phyloP scores from a whole-genome alignment of 2,888 invertebrate species.

The Globia sparganii region DNA sequence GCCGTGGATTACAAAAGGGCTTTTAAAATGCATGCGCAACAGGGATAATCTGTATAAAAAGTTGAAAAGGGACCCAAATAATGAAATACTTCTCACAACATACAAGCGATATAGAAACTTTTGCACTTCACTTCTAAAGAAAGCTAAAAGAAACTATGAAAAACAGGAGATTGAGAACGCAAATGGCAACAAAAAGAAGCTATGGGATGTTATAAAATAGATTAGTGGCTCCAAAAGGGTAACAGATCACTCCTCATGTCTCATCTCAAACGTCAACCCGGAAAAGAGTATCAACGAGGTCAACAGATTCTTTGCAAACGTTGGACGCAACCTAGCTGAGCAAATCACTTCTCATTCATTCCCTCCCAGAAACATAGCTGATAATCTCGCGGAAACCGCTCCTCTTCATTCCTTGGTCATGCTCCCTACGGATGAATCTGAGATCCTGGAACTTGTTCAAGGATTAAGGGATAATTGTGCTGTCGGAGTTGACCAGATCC shows the following conservation, averaged over 20 bases:
- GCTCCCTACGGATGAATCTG: not conserved
- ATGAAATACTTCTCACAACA: not conserved
- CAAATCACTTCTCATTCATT: not conserved
- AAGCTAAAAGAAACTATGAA: conserved; percentile 9
- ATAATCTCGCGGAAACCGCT: not conserved
- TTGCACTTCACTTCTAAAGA: not conserved
- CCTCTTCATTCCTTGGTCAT: not conserved
- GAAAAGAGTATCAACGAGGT: conserved; percentile 1
- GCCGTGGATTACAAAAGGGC: conserved; percentile 17
- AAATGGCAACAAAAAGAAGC: not conserved
- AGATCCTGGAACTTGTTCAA: not conserved
- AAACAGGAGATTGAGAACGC: not conserved
- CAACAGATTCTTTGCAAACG: conserved; percentile 7
- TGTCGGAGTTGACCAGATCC: not conserved
- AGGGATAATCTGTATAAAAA: conserved; percentile 6
- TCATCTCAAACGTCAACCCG: too few relatives aligned
- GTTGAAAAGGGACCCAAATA: not conserved
- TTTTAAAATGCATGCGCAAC: conserved; percentile 3
- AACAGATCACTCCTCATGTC: conserved; percentile 1
- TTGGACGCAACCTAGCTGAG: not conserved
- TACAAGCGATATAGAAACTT: conserved; percentile 3
- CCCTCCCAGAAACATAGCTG: not conserved
- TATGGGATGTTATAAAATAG: conserved; percentile 3
- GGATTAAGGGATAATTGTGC: conserved; percentile 3
- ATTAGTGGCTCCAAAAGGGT: not conserved